These are phyloP conservation scores for Amphibalanus amphitrite DNA, from an alignment of 1,140 invertebrate genomes.

Conservation along the genomic window DNA sequence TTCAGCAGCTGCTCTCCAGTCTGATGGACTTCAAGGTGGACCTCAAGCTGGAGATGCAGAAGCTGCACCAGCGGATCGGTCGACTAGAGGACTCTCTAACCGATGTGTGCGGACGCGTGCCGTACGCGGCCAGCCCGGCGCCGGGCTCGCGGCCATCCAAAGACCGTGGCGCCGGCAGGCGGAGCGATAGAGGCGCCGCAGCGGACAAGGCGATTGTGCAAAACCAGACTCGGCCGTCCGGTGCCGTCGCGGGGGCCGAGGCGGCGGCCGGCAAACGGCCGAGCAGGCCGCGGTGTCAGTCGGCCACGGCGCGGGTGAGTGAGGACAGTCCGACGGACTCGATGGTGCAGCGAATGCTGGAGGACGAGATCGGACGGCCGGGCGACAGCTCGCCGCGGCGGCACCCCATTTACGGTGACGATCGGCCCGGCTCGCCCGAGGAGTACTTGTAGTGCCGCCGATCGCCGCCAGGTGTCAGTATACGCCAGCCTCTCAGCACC, in stretches of 20 bases:
- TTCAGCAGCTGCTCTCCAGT: slow-evolving; percentile 57
- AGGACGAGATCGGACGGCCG: neutral
- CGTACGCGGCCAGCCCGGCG: neutral
- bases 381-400: neutral
- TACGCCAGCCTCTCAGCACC: too few species aligned
- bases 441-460: neutral
- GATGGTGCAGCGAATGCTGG: neutral
- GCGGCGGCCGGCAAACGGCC: slow-evolving; percentile 22
- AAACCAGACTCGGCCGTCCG: neutral
- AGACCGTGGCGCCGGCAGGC: neutral
- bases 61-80: slow-evolving; percentile 56
- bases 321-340: neutral
- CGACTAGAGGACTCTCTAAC: slow-evolving; percentile 59
- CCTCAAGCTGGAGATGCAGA: slow-evolving; percentile 63
- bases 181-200: neutral
- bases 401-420: slow-evolving; percentile 1
- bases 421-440: neutral
- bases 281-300: slow-evolving; percentile 26
- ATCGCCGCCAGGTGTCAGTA: too few species aligned
- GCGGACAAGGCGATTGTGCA: neutral
- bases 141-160: too few species aligned
- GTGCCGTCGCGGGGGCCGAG: too few species aligned
- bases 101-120: slow-evolving; percentile 19
- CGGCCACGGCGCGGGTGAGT: neutral
- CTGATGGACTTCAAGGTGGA: slow-evolving; percentile 70